phyloP scores from a whole-genome alignment of 2,888 invertebrate genomes.

The Electrophaes corylata region DNA sequence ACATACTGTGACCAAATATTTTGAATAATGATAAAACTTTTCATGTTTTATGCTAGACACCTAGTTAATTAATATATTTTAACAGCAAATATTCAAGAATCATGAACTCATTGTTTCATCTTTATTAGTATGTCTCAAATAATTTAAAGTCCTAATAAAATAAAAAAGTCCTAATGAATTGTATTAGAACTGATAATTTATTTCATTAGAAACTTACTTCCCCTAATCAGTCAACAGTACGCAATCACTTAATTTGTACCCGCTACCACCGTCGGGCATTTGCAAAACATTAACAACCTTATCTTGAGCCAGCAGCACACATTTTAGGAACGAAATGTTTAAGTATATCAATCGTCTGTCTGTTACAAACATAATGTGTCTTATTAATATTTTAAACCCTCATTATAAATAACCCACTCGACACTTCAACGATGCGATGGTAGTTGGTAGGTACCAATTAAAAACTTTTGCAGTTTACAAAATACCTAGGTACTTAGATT shows the following conservation, averaged over 20 bases:
- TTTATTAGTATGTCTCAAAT: too few relatives aligned
- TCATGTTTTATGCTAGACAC: too few relatives aligned
- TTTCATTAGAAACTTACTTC: conserved; percentile 2
- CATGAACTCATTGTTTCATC: too few relatives aligned
- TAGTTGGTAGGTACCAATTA: too few relatives aligned
- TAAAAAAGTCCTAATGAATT: too few relatives aligned
- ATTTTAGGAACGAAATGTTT: conserved; percentile 39
- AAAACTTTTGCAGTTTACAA: conserved; percentile 12
- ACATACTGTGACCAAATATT: background rate
- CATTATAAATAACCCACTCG: conserved; percentile 21
- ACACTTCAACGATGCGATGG: conserved; percentile 24
- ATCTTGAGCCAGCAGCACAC: conserved; percentile 49
- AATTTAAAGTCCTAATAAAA: too few relatives aligned
- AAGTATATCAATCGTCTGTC: conserved; percentile 28
- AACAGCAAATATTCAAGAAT: too few relatives aligned
- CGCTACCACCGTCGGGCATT: conserved; percentile 32
- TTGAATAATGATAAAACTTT: background rate
- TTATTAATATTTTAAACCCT: conserved; percentile 30
- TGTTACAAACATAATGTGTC: conserved; percentile 30
- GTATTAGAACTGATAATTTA: too few relatives aligned
- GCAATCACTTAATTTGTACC: conserved; percentile 18
- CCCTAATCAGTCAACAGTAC: conserved; percentile 1
- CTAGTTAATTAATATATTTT: too few relatives aligned
- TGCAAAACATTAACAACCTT: conserved; percentile 41
- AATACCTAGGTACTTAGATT: background rate